These are phyloP conservation scores for Pandemis heparana DNA, from an alignment of 2,888 invertebrate species.

Conservation along the genomic window DNA sequence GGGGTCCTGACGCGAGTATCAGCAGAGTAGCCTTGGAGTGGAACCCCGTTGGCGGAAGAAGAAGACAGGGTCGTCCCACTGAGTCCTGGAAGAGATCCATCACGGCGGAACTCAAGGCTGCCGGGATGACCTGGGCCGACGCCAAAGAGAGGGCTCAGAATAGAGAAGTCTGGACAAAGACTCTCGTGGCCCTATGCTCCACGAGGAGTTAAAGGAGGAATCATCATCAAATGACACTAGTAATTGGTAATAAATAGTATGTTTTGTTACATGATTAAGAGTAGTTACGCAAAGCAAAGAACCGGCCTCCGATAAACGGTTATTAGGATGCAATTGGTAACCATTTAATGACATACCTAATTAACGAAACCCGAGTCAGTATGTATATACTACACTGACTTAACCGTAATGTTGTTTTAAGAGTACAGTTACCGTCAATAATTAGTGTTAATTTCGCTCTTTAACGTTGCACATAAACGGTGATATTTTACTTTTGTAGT, in stretches of 20 bases:
- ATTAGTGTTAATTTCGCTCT: background rate
- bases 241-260: background rate
- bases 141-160: no score
- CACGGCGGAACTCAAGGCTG: no score
- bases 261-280: background rate
- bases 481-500: background rate
- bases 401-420: slow-evolving; percentile 2
- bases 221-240: no score
- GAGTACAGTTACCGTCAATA: background rate
- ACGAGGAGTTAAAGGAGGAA: no score
- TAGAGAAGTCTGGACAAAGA: no score
- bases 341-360: background rate
- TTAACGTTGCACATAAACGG: background rate
- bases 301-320: background rate
- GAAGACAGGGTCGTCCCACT: no score
- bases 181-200: no score
- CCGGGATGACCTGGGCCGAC: no score
- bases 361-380: slow-evolving; percentile 1
- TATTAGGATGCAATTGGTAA: background rate
- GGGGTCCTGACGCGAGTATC: no score
- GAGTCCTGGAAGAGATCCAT: no score
- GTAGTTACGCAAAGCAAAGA: background rate
- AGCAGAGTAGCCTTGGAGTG: no score
- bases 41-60: no score
- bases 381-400: background rate